Evolutionary conservation across 2,888 invertebrate genomes (phyloP).

Genomic region (Charanyca ferruginea): DNA sequence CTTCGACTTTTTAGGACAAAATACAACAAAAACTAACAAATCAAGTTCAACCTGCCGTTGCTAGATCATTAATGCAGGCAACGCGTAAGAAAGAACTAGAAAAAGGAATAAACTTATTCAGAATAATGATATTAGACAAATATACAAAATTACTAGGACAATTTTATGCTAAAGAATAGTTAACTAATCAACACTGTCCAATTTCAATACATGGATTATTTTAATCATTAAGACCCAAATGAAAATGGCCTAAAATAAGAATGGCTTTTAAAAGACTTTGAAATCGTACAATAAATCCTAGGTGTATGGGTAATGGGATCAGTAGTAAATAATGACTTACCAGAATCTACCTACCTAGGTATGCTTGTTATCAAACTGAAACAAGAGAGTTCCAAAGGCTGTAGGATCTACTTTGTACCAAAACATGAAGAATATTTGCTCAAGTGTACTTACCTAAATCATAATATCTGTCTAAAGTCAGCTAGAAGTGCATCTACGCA

Average conservation of each 20-base stretch:
- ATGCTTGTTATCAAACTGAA: not conserved
- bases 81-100: not conserved
- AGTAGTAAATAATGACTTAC: not conserved
- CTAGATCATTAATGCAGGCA: not conserved
- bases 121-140: constrained; percentile 25
- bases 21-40: not conserved
- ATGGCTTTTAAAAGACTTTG: constrained; percentile 5
- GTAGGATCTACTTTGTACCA: too few species aligned
- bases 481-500: not conserved
- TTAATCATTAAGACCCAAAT: not conserved
- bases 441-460: not conserved
- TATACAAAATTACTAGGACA: constrained; percentile 39
- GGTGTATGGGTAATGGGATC: constrained; percentile 7
- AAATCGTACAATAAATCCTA: constrained; percentile 32
- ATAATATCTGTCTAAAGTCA: not conserved
- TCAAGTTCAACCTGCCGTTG: not conserved
- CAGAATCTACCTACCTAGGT: not conserved
- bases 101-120: not conserved
- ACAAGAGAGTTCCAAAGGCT: not conserved
- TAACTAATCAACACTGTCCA: not conserved
- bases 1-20: not conserved
- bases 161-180: constrained; percentile 19
- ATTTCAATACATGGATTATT: not conserved
- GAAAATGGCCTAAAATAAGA: constrained; percentile 19
- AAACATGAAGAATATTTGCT: not conserved